Evolutionary conservation across 2,888 invertebrate species (phyloP).

Genomic region (Diaprepes abbreviatus): DNA sequence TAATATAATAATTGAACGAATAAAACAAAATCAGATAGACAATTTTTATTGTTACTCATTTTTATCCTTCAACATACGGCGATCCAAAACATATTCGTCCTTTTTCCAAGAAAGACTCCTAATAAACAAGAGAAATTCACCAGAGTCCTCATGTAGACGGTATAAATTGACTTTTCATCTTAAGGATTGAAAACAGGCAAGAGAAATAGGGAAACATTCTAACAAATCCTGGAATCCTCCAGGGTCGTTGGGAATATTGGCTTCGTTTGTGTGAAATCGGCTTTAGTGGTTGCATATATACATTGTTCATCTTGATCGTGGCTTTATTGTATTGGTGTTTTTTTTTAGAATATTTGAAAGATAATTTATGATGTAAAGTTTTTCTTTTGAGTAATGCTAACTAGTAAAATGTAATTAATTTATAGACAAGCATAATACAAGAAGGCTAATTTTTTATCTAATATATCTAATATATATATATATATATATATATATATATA

Average conservation of each 20-base stretch:
- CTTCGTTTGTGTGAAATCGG: slow-evolving; percentile 49
- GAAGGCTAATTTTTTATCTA: too few relatives aligned
- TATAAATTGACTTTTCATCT: slow-evolving; percentile 49
- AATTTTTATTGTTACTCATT: too few relatives aligned
- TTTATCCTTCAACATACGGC: too few relatives aligned
- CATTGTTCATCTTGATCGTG: slow-evolving; percentile 42
- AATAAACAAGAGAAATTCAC: slow-evolving; percentile 40
- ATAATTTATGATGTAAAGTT: too few relatives aligned
- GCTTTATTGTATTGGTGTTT: slow-evolving; percentile 14
- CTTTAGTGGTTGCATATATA: slow-evolving; percentile 44
- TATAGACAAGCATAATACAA: too few relatives aligned
- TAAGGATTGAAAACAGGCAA: slow-evolving; percentile 45
- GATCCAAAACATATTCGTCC: not conserved
- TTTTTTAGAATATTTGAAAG: not conserved
- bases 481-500: too few relatives aligned
- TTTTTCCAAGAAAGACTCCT: not conserved
- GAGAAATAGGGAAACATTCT: slow-evolving; percentile 43
- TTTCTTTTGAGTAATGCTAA: too few relatives aligned
- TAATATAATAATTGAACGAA: too few relatives aligned
- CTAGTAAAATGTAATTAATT: too few relatives aligned
- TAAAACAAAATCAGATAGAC: too few relatives aligned
- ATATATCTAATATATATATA: too few relatives aligned
- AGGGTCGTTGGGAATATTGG: slow-evolving; percentile 48
- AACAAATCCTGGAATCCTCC: slow-evolving; percentile 49
- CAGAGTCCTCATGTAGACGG: slow-evolving; percentile 43